Conservation (phyloP, 2,113 vertebrate species). For the Ornithorhynchus anatinus region DNA sequence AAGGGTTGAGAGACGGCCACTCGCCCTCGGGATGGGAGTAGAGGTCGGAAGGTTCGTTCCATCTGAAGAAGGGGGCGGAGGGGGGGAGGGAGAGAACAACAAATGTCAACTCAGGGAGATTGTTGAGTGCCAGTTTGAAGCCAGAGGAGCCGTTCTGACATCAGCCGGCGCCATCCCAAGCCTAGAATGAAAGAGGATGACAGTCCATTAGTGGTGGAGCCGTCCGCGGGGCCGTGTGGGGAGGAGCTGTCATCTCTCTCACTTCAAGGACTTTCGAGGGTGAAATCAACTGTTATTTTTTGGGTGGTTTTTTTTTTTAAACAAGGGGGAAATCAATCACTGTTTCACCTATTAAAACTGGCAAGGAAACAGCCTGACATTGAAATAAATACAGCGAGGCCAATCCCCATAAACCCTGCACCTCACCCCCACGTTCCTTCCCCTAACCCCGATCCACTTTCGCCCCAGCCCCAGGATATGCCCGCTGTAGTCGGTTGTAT, state of each 20-base stretch:
- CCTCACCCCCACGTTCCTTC: no score
- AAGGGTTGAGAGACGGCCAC: no score
- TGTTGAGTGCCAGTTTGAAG: neutral
- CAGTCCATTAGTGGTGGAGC: conserved; percentile 16
- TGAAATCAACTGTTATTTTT: neutral
- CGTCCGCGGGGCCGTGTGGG: neutral
- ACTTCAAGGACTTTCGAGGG: neutral
- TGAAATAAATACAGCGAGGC: no score
- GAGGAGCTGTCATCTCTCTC: neutral
- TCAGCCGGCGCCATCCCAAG: neutral
- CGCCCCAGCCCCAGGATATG: no score
- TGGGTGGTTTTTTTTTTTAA: neutral
- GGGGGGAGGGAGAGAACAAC: no score
- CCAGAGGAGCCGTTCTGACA: neutral
- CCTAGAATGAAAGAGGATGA: conserved; percentile 4
- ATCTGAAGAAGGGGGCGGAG: conserved; percentile 7
- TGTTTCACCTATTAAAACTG: neutral
- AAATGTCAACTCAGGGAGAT: conserved; percentile 22
- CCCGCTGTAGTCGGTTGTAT: no score
- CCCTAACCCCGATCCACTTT: no score
- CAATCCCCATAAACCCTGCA: no score
- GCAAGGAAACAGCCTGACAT: neutral
- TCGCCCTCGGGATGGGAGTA: no score
- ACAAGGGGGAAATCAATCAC: neutral
- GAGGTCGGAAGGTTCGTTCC: neutral